Base-by-base conservation (phyloP, 2,888 invertebrate genomes). In the Caprella mutica region DNA sequence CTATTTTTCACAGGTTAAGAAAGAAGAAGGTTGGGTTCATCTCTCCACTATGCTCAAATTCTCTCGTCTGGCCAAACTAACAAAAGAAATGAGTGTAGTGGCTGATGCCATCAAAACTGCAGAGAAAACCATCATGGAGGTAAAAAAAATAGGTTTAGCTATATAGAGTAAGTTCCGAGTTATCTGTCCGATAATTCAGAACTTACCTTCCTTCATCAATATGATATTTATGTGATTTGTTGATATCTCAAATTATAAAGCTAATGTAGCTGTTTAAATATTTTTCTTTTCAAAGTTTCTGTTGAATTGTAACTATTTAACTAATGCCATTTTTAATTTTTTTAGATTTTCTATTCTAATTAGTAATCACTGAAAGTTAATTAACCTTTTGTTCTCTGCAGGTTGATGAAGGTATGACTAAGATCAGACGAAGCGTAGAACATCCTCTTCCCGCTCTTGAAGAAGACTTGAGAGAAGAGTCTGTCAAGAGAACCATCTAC, bases 21-120 rank as follows among this genome's bases (percentile, higher is more conserved):
- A 57, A 38, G 54, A 67, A 62, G 59, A 65, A 26, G 65, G 89
- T 2, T 91, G 97, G 97, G 81, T 98, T 21, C 81, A 88, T 0
- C 71, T 97, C 44, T 81, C 84, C 0, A 81, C 86, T 0, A 79
- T 98, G 73, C 75, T 86, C 46, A 90, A 83, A 59, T 98, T 97
- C 72, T 92, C 94, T 72, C 80, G 94, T 23, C 78, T 97, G 23
- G 79, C 84, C 0, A 75, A 79, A 30, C 71, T 96, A 14, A 79
- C 82, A 1, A 79, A 75, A 1, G 86, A 93, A 67, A 66, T 74
- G 0, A 77, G 80, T 27, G 77, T 81, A 0, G 89, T 97, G 65
- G 77, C 81, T 1, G 78, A 79, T 56, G 85, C 92, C 0, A 69
- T 94, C 2, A 79, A 79, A 65, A 85, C 85, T 67, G 85, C 90